These are phyloP conservation scores for Caenorhabditis imperialis DNA, from an alignment of 2,888 invertebrate genomes.

Conservation along the genomic window DNA sequence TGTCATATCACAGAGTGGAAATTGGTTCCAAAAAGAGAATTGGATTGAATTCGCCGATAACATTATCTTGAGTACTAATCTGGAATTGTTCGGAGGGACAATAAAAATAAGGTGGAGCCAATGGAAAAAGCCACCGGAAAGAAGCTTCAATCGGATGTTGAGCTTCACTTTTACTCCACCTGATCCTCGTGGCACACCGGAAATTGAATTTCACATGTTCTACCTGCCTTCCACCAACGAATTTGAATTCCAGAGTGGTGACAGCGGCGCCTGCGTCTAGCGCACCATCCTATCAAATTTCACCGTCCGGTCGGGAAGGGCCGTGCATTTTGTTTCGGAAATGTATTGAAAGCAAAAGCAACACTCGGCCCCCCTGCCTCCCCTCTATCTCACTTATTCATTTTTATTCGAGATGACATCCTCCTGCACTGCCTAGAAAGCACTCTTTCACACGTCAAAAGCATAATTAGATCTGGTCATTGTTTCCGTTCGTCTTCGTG, in stretches of 20 bases:
- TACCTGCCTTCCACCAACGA: constrained; percentile 19
- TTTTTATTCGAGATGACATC: constrained; percentile 8
- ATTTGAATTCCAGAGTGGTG: constrained; percentile 47
- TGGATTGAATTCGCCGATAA: too few relatives aligned
- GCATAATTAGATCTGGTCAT: constrained; percentile 48
- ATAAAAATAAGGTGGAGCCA: too few relatives aligned
- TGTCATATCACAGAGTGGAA: too few relatives aligned
- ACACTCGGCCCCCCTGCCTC: too few relatives aligned
- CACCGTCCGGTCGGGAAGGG: constrained; percentile 20
- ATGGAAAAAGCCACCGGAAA: too few relatives aligned
- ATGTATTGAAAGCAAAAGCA: too few relatives aligned
- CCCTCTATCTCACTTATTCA: not conserved
- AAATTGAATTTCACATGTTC: constrained; percentile 6
- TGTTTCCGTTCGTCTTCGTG: constrained; percentile 50
- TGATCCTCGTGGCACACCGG: not conserved
- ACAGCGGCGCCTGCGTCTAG: constrained; percentile 11
- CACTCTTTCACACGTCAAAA: constrained; percentile 49
- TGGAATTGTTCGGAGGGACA: too few relatives aligned
- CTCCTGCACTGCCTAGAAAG: not conserved
- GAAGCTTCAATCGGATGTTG: too few relatives aligned
- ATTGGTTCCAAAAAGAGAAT: too few relatives aligned
- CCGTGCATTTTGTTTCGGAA: constrained; percentile 33
- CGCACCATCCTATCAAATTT: constrained; percentile 37
- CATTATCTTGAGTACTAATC: too few relatives aligned
- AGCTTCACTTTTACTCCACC: too few relatives aligned